These are phyloP conservation scores for Drosophila asahinai DNA, from an alignment of 1,140 invertebrate genomes.

Conservation along the genomic window DNA sequence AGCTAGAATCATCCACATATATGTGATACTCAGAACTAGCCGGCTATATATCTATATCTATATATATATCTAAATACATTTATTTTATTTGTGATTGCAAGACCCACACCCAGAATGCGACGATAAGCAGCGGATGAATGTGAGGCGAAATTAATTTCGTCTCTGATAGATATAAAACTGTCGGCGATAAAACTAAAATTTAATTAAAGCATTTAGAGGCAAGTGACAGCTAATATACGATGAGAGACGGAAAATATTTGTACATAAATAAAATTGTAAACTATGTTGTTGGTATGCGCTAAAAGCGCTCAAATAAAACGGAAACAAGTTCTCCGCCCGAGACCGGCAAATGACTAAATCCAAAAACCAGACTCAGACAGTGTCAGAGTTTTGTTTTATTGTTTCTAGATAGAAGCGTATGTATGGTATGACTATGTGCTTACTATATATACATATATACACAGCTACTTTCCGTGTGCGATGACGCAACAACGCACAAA, in stretches of 20 bases:
- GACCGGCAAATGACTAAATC: slow-evolving; percentile 51
- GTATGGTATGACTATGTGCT: slow-evolving; percentile 10
- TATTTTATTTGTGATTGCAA: slow-evolving; percentile 44
- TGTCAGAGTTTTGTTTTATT: slow-evolving; percentile 47
- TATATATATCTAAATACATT: slow-evolving; percentile 13
- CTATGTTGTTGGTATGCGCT: slow-evolving; percentile 19
- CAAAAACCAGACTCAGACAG: slow-evolving; percentile 63
- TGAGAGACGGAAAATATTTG: slow-evolving; percentile 7
- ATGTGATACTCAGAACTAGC: slow-evolving; percentile 17
- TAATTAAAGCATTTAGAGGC: slow-evolving; percentile 57
- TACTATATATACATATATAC: slow-evolving; percentile 16
- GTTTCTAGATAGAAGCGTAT: slow-evolving; percentile 14
- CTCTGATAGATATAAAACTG: slow-evolving; percentile 30
- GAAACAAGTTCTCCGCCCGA: slow-evolving; percentile 53
- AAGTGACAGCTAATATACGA: slow-evolving; percentile 15
- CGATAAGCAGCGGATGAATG: slow-evolving; percentile 45
- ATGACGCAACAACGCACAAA: slow-evolving; percentile 72
- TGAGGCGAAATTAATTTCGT: slow-evolving; percentile 29
- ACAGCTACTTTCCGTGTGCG: slow-evolving; percentile 51
- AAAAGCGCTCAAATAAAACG: slow-evolving; percentile 6
- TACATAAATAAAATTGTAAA: slow-evolving; percentile 27
- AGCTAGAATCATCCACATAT: slow-evolving; percentile 26
- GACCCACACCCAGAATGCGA: slow-evolving; percentile 28
- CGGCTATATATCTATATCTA: slow-evolving; percentile 26
- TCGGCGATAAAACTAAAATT: slow-evolving; percentile 61